Percentiles rank a stretch among this genome's conserved stretches.
Conservation (phyloP, 1,140 invertebrate genomes). For the Rhyacophila brunnea region DNA sequence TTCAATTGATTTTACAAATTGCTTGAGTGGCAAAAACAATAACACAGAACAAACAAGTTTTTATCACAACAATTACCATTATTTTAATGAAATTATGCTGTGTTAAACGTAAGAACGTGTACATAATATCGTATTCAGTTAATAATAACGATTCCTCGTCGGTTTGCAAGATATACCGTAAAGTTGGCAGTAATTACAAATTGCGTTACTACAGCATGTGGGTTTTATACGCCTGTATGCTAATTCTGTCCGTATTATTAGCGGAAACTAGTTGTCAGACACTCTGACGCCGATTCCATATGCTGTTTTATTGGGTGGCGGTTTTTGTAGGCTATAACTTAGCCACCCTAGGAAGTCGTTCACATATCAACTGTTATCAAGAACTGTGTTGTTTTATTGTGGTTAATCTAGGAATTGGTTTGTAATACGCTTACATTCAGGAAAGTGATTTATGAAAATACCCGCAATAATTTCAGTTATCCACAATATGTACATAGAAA, state of each 20-base stretch:
- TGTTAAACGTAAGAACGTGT: neutral
- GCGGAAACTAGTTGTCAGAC: conserved; percentile 11
- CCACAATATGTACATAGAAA: no score
- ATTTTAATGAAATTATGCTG: no score
- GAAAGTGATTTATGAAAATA: no score
- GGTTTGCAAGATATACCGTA: conserved; percentile 2
- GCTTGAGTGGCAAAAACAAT: no score
- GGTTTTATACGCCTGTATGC: conserved; percentile 22
- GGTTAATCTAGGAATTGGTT: no score
- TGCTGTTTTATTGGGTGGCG: neutral
- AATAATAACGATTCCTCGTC: conserved; percentile 2
- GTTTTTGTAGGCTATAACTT: neutral
- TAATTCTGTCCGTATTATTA: conserved; percentile 13
- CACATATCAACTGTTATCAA: neutral
- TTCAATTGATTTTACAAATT: no score
- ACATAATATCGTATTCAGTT: neutral
- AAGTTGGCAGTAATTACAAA: conserved; percentile 15
- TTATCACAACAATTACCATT: no score
- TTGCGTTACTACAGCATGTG: conserved; percentile 14
- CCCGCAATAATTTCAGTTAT: no score
- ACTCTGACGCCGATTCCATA: conserved; percentile 7
- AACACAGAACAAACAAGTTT: no score
- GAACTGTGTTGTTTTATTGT: no score
- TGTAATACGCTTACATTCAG: no score
- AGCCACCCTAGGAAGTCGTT: neutral